A percentile compares a stretch with the other conserved stretches of the same genome.
phyloP scores from a whole-genome alignment of 2,113 vertebrate species.

The Pan troglodytes region NHGRI_mPanTro3-v2.1_pri NC_072402.2:126343001-126343500 shows the following conservation, averaged over 20 bases:
- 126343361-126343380: background rate
- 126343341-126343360: background rate
- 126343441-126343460: background rate
- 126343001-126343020: background rate
- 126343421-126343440: background rate
- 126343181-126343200: background rate
- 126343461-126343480: background rate
- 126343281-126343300: background rate
- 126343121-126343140: rapidly evolving
- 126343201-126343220: background rate
- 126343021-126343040: background rate
- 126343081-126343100: background rate
- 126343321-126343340: background rate
- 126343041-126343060: background rate
- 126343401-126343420: background rate
- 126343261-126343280: background rate
- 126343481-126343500: background rate
- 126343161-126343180: background rate
- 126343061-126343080: background rate
- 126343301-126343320: background rate
- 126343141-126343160: background rate
- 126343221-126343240: background rate
- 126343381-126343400: background rate
- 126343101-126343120: rapidly evolving
- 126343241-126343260: background rate